phyloP scores from a whole-genome alignment of 2,797 vertebrate species.

The Smutsia gigantea region DNA sequence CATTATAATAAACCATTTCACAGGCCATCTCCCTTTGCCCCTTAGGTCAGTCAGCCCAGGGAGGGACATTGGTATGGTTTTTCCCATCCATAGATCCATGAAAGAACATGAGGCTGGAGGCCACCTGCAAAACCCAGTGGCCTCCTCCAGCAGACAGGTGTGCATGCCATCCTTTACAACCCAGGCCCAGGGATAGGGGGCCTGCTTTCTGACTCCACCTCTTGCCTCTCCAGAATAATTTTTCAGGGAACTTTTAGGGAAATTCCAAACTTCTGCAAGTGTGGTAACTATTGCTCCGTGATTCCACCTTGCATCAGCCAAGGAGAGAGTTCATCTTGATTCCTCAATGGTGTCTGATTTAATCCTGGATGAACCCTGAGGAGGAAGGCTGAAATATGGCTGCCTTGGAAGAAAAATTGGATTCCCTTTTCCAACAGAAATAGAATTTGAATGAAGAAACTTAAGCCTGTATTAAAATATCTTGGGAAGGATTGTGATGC shows the following conservation, averaged over 20 bases:
- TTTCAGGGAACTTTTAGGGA: neutral
- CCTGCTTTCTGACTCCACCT: neutral
- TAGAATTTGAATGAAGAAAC: neutral
- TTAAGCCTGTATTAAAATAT: neutral
- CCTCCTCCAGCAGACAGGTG: neutral
- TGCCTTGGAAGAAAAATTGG: neutral
- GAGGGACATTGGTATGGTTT: no score
- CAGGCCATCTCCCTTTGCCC: neutral
- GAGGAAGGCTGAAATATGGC: neutral
- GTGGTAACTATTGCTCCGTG: neutral
- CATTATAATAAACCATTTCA: neutral
- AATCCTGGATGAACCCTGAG: neutral
- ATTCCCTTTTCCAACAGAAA: neutral
- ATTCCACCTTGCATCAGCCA: neutral
- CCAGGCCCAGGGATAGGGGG: neutral
- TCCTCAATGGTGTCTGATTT: neutral
- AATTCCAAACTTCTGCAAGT: neutral
- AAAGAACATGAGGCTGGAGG: neutral
- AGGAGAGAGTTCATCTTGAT: neutral
- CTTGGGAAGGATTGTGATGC: accelerated
- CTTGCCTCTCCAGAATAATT: neutral
- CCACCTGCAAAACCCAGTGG: neutral
- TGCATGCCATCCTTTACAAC: neutral
- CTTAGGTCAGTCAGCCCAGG: neutral
- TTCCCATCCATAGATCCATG: neutral